These are phyloP conservation scores for Dyspetes luteomarginatus DNA, from an alignment of 2,888 invertebrate genomes.

Conservation along the genomic window DNA sequence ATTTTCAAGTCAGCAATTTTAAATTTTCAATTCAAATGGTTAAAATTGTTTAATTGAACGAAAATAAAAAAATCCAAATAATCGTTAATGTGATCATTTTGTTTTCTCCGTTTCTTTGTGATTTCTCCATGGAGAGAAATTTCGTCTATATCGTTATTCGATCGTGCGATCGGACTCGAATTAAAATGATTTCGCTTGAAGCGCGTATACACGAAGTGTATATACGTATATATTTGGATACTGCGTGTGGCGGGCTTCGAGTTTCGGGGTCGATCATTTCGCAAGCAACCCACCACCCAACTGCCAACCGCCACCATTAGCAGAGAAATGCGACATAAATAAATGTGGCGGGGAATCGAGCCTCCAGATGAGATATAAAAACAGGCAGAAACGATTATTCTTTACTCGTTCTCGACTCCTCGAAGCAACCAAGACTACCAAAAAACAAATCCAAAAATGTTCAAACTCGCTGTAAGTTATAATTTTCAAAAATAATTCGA, in stretches of 20 bases:
- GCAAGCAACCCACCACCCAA: constrained; percentile 59
- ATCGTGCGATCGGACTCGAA: constrained; percentile 63
- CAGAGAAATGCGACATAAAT: constrained; percentile 35
- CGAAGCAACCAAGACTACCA: constrained; percentile 68
- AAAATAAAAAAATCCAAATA: not conserved
- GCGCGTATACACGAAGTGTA: constrained; percentile 19
- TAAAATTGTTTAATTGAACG: not conserved
- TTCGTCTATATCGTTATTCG: constrained; percentile 55
- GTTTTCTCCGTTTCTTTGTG: constrained; percentile 10
- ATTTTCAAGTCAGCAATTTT: too few relatives aligned
- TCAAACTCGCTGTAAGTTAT: constrained; percentile 77
- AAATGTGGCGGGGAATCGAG: constrained; percentile 64
- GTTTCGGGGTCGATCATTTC: constrained; percentile 68
- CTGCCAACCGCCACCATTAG: constrained; percentile 24
- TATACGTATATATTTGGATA: constrained; percentile 1
- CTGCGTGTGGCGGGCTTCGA: constrained; percentile 17
- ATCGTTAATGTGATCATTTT: not conserved
- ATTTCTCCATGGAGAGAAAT: constrained; percentile 62
- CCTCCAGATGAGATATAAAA: constrained; percentile 74
- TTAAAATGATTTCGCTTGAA: constrained; percentile 62
- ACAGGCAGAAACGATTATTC: constrained; percentile 55
- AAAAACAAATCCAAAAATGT: constrained; percentile 74
- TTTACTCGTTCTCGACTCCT: constrained; percentile 75
- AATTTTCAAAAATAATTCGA: constrained; percentile 77
- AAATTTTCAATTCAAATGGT: too few relatives aligned